Evolutionary conservation across 2,888 invertebrate species (phyloP).

Genomic region (Pycnomerus fuliginosus): DNA sequence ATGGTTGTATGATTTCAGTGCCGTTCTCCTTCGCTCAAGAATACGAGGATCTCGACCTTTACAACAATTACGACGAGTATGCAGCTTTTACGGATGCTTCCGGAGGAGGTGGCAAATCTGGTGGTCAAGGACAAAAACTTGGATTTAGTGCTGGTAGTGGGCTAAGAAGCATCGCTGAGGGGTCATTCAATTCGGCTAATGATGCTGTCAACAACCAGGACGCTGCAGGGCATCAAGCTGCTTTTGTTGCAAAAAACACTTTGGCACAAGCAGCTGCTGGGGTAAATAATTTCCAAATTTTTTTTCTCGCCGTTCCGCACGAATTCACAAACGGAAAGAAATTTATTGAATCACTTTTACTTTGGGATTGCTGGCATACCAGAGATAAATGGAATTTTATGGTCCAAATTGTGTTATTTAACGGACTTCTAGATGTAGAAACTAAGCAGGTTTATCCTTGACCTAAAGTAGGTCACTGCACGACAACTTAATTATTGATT

Average conservation of each 20-base stretch:
- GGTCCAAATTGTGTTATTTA: too few relatives aligned
- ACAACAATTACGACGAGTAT: constrained; percentile 38
- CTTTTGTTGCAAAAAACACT: constrained; percentile 75
- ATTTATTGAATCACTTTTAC: constrained; percentile 18
- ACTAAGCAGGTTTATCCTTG: too few relatives aligned
- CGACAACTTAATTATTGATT: too few relatives aligned
- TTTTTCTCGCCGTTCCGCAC: neutral
- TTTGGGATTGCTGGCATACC: constrained; percentile 6
- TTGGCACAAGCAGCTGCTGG: constrained; percentile 71
- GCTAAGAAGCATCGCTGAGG: constrained; percentile 67
- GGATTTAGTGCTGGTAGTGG: constrained; percentile 71
- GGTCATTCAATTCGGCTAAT: constrained; percentile 74
- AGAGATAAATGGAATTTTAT: constrained; percentile 6
- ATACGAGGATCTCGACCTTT: constrained; percentile 39
- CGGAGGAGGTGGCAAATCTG: constrained; percentile 6
- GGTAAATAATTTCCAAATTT: constrained; percentile 35
- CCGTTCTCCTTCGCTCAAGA: constrained; percentile 26
- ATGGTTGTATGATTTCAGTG: too few relatives aligned
- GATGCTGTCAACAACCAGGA: constrained; percentile 72
- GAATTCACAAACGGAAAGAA: neutral
- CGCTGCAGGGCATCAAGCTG: constrained; percentile 75
- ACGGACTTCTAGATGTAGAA: too few relatives aligned
- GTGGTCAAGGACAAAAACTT: constrained; percentile 48
- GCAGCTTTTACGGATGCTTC: constrained; percentile 22
- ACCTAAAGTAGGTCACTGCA: too few relatives aligned